These are phyloP conservation scores for Oscheius sp. DNA, from an alignment of 2,888 invertebrate genomes.

Conservation along the genomic window DNA sequence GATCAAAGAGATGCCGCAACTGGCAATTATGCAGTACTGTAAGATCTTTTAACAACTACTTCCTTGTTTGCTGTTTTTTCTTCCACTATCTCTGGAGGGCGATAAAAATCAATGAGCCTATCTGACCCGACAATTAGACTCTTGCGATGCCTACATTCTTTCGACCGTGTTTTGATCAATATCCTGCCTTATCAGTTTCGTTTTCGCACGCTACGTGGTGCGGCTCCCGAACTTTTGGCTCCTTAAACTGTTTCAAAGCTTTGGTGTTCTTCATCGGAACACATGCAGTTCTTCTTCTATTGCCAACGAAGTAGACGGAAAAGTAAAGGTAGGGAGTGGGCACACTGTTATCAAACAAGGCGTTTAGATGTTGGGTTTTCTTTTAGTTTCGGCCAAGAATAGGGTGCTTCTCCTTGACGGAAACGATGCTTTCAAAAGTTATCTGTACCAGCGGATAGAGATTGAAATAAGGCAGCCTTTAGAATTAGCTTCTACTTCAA, in stretches of 20 bases:
- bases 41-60: background rate
- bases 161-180: conserved; percentile 19
- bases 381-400: conserved; percentile 28
- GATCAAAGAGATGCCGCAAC: background rate
- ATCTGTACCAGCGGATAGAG: conserved; percentile 18
- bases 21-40: background rate
- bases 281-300: conserved; percentile 27
- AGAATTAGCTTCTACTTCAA: conserved; percentile 24
- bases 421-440: conserved; percentile 1
- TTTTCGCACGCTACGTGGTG: conserved; percentile 11
- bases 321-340: background rate
- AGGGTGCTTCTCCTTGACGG: conserved; percentile 16
- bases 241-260: conserved; percentile 16
- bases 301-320: conserved; percentile 9
- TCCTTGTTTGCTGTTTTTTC: background rate
- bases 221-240: conserved; percentile 14
- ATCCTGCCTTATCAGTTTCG: conserved; percentile 25
- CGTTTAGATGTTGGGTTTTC: conserved; percentile 32
- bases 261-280: conserved; percentile 5
- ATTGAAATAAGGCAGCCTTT: conserved; percentile 17
- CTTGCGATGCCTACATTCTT: background rate
- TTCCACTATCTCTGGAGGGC: background rate
- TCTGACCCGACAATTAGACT: conserved; percentile 6
- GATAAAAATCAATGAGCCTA: conserved; percentile 2
- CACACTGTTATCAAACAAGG: too few species aligned